Base-by-base conservation (phyloP, 2,113 vertebrate genomes). In the Poecilia latipinna region DNA sequence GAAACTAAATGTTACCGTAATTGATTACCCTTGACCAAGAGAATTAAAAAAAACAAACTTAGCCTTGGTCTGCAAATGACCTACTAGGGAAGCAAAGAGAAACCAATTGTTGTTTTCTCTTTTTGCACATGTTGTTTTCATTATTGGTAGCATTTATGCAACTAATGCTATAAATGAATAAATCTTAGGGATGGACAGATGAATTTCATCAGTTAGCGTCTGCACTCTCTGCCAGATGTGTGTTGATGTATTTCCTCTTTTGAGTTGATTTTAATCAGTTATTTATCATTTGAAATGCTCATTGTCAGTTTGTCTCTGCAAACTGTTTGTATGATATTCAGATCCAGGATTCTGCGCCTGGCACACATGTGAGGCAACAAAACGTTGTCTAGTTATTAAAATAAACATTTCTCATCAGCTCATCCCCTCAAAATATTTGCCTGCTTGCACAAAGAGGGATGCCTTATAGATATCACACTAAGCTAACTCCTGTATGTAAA, bases 111-210 rank as follows among this genome's bases (percentile, higher is more conserved):
- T 68, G 60, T 82, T 77, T 84, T 79, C 74, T 76, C 32, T 81
- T 82, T 91, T 92, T 91, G 88, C 89, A 87, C 86, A 87, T 71
- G 84, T 28, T 28, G 28, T 91, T 84, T 70, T 84, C 79, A 83
- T 90, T 75, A 72, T 83, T 65, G 83, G 84, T 89, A 88, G 87
- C 86, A 88, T 89, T 88, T 79, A 84, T 85, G 83, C 85, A 89
- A 84, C 63, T 80, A 80, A 83, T 86, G 69, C 80, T 89, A 85
- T 89, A 84, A 86, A 79, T 78, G 70, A 82, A 64, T 61, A 80
- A 11, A 32, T 78, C 84, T 87, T 82, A 74, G 75, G 74, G 75
- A 79, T 33, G 57, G 66, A 65, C 63, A 70, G 61, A 57, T 72
- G 75, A 65, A 13, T 57, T 81, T 65, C 76, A 75, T 73, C 11